phyloP scores from a whole-genome alignment of 1,140 invertebrate genomes.

The Calliphora vicina region DNA sequence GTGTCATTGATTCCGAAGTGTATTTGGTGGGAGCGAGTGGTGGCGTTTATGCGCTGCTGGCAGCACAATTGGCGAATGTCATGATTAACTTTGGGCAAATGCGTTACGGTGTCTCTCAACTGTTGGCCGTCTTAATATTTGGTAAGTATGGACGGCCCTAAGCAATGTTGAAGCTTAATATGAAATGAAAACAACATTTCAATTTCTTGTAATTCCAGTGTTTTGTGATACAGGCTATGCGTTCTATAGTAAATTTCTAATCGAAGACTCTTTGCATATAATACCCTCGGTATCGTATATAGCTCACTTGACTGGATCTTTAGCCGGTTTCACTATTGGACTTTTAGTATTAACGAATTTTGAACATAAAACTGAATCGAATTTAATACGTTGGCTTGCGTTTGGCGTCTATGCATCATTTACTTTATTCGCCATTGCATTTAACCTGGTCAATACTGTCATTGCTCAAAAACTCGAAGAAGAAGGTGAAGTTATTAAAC shows the following conservation, averaged over 20 bases:
- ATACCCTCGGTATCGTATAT: conserved; percentile 90
- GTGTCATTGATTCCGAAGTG: conserved; percentile 92
- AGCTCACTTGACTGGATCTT: conserved; percentile 89
- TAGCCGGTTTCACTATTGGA: conserved; percentile 87
- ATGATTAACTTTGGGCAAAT: conserved; percentile 95
- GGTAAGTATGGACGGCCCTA: conserved; percentile 69
- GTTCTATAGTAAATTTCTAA: conserved; percentile 87
- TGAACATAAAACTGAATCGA: conserved; percentile 89
- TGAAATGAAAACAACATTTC: conserved; percentile 33
- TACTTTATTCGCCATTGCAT: conserved; percentile 90
- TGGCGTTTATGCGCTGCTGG: conserved; percentile 91
- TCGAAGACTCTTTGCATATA: conserved; percentile 65
- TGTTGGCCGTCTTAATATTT: conserved; percentile 90
- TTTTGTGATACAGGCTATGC: conserved; percentile 93
- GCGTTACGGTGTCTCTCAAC: conserved; percentile 88
- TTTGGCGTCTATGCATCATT: conserved; percentile 90
- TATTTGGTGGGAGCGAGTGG: conserved; percentile 94
- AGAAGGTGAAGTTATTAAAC: conserved; percentile 56
- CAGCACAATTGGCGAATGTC: conserved; percentile 92
- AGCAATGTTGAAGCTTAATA: background rate
- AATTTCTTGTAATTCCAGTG: conserved; percentile 65
- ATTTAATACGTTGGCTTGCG: conserved; percentile 93
- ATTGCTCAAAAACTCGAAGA: conserved; percentile 57
- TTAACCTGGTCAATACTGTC: conserved; percentile 83
- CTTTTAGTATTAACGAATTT: conserved; percentile 94